Base-by-base conservation (phyloP, 2,113 vertebrate genomes). In the Zosterops borbonicus region DNA sequence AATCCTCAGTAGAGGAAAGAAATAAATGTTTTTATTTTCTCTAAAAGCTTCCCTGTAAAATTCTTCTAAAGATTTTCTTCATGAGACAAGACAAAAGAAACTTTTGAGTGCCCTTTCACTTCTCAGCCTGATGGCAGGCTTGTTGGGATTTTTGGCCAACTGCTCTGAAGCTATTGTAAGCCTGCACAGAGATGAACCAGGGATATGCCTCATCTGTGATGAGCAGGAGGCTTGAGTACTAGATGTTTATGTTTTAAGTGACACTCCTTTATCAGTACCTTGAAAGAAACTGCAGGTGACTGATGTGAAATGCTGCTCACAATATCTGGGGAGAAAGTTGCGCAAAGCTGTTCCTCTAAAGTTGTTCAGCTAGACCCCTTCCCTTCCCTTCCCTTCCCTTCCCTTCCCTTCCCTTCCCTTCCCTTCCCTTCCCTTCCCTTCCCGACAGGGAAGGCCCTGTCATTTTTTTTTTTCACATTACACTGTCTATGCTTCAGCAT, bases 11-110 rank as follows among this genome's bases (percentile, higher is more conserved):
- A 59, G 79, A 86, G 60, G 62, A 80, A 95, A 90, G 44, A 88
- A 95, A 96, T 96, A 96, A 96, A 96, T 93, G 52, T 88, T 74
- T 92, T 74, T 86, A 67, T 91, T 96, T 96, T 95, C 79, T 71
- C 71, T 92, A 53, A 96, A 94, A 90, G 90, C 60, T 95, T 97
- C 44, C 83, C 83, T 95, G 90, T 94, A 96, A 94, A 92, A 83
- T 97, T 95, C 44, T 96, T 97, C n/a, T 65, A 37, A 95, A 69
- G 46, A 31, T 77, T 87, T 95, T 82, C 59, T 89, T 82, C 60
- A 42, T 44, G 33, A 81, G 55, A 63, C 55, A 83, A 13, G 68
- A 87, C 25, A 47, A 63, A 83, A 23, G 24, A 86, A 78, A 29
- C 67, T 58, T 73, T 87, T 56, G 47, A 28, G 64, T 70, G 27